Evolutionary conservation across 1,140 invertebrate species (phyloP).

Genomic region (Drosophila sucinea): DNA sequence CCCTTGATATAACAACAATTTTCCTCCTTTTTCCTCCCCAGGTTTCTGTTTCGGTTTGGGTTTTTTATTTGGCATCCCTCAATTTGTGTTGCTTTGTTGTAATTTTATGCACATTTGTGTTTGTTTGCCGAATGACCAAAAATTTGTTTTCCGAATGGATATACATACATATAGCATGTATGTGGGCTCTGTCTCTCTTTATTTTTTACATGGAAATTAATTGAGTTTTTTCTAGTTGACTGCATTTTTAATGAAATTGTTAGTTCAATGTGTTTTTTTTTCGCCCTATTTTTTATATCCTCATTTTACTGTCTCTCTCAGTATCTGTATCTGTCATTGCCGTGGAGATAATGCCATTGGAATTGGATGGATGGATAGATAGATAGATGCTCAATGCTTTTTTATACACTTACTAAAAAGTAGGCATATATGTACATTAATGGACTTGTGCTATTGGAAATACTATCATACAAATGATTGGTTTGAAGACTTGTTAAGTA

Average conservation of each 20-base stretch:
- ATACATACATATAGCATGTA: not conserved
- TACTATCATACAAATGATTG: too few relatives aligned
- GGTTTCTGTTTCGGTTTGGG: slow-evolving; percentile 16
- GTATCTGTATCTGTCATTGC: slow-evolving; percentile 49
- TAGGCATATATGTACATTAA: not conserved
- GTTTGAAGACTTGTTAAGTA: too few relatives aligned
- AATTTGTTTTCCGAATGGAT: slow-evolving; percentile 71
- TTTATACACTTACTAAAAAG: not conserved
- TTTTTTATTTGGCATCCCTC: slow-evolving; percentile 60
- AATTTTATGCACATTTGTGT: slow-evolving; percentile 80
- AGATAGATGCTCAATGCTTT: slow-evolving; percentile 3
- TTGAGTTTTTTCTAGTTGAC: slow-evolving; percentile 82
- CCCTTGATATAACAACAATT: slow-evolving; percentile 54
- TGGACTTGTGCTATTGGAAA: too few relatives aligned
- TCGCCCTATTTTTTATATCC: slow-evolving; percentile 23
- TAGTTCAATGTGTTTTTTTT: slow-evolving; percentile 63
- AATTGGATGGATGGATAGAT: not conserved
- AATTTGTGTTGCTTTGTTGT: slow-evolving; percentile 75
- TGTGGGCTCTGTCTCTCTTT: not conserved
- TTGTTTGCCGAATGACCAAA: slow-evolving; percentile 76
- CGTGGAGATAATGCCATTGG: slow-evolving; percentile 65
- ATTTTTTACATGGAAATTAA: slow-evolving; percentile 74
- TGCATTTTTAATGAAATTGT: slow-evolving; percentile 82
- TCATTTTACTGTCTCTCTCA: slow-evolving; percentile 36
- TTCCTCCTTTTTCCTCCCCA: not conserved